These are phyloP conservation scores for Andrena hattorfiana DNA, from an alignment of 2,888 invertebrate genomes.

Conservation along the genomic window DNA sequence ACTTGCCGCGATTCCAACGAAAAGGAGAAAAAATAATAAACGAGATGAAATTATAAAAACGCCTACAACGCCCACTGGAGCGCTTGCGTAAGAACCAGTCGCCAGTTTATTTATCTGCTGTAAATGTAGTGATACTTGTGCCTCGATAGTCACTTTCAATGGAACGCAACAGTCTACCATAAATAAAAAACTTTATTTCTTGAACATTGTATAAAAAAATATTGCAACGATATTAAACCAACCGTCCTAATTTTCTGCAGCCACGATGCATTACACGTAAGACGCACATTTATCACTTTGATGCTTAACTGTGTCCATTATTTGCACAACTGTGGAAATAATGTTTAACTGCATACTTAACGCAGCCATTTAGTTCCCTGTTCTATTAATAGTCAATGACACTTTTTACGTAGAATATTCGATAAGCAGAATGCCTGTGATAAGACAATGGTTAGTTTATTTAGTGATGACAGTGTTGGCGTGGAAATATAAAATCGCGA, in stretches of 20 bases:
- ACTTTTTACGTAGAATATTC: background rate
- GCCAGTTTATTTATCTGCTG: slow-evolving; percentile 28
- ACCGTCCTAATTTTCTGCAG: background rate
- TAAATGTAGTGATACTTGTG: background rate
- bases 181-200: background rate
- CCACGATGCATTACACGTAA: background rate
- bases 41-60: slow-evolving; percentile 58
- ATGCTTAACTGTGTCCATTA: background rate
- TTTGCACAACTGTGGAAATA: background rate
- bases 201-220: background rate
- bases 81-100: slow-evolving; percentile 57
- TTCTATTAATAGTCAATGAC: background rate
- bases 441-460: background rate
- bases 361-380: background rate
- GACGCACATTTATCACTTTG: background rate
- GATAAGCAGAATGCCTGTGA: background rate
- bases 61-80: slow-evolving; percentile 35
- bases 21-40: slow-evolving; percentile 34
- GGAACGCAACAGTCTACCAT: background rate
- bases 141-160: background rate
- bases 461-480: too few species aligned
- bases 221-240: background rate
- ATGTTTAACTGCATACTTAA: background rate
- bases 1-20: slow-evolving; percentile 48
- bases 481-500: too few species aligned